Evolutionary conservation across 2,888 invertebrate species (phyloP), one percentile per base, ranked within the genome.

Genomic region (Dynastes hyllus): DNA sequence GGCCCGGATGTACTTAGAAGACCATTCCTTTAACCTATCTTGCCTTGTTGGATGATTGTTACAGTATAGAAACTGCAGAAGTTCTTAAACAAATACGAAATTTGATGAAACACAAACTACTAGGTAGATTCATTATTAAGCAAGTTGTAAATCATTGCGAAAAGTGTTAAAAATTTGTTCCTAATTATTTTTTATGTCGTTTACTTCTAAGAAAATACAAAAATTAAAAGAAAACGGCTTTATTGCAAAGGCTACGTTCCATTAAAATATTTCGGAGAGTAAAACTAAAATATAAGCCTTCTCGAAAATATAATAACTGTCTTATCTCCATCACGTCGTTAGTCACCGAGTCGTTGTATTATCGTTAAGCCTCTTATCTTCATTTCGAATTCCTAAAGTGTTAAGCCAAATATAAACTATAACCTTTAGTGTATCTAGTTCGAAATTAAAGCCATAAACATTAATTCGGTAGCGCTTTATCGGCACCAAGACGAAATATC

Each of bases 391-490:
- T 51, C 69, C 51, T 69, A 53, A 69, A 69, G 69, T 69, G 69
- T 69, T 69, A 69, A 58, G 55, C 55, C n/a, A 58, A 69, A 69
- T 69, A 69, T 69, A 69, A 69, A 69, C 69, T 29, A 29, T 53
- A 40, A 50, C 69, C 27, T 27, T 27, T 32, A 51, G 22, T 69
- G 13, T 69, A 50, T 69, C 50, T n/a, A 73, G 58, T 73, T 73
- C 16, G 16, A 58, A 40, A 73, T 61, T 61, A 22, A 58, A 58
- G 73, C 22, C 73, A 29, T 73, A 73, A 73, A 73, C 73, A 58
- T 73, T 73, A 58, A 73, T 73, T 73, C 73, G 58, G 73, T 58
- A 58, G 73, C 73, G 16, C 73, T 55, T 70, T 73, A 58, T 73
- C 55, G 73, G 58, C 58, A 40, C 58, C 73, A 16, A 58, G 40